Evolutionary conservation across 2,888 invertebrate species (phyloP), one percentile per base, ranked within the genome.

Genomic region (Holacanthella duospinosa): DNA sequence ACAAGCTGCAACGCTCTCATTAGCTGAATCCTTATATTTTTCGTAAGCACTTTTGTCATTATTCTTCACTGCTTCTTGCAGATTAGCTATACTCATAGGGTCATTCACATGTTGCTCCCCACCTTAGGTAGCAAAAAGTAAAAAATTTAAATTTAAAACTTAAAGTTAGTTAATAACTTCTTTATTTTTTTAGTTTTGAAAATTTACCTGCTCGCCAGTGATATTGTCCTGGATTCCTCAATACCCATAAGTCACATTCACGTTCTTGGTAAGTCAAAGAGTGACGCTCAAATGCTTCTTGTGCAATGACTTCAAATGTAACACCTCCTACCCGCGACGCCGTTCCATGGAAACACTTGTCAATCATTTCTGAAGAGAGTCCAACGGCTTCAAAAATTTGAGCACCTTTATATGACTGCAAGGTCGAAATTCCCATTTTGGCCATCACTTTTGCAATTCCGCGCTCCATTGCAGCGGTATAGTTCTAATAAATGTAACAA

Each of bases 381-480:
- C 99, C 99, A 12, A 99, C 95, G 0, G 96, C 96, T 79, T 99
- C 99, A 76, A 99, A 99, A 74, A 99, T 99, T 80, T 99, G 99
- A 0, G 99, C 99, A 68, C 95, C 92, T 80, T 96, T 97, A 79
- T 99, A 99, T 0, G 95, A 96, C 77, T 97, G 97, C 48, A 99
- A 80, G 0, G 97, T 99, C 63, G 94, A 95, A 75, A 99, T 99
- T 63, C 99, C 99, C 99, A 99, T 99, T 78, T 99, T 99, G 3
- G 99, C 97, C 97, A 99, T 99, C 43, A 86, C 92, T 78, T 93
- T 93, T 59, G 88, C 85, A 71, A 91, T 87, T 59, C 95, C 95
- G 1, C 92, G 86, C 74, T 93, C 93, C 76, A 90, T 87, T 48
- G 96, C 93, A 70, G 88, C 87, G 53, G 92, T 86, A 78, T 95